phyloP scores from a whole-genome alignment of 2,113 vertebrate species.

The Forbesichthys agassizii region DNA sequence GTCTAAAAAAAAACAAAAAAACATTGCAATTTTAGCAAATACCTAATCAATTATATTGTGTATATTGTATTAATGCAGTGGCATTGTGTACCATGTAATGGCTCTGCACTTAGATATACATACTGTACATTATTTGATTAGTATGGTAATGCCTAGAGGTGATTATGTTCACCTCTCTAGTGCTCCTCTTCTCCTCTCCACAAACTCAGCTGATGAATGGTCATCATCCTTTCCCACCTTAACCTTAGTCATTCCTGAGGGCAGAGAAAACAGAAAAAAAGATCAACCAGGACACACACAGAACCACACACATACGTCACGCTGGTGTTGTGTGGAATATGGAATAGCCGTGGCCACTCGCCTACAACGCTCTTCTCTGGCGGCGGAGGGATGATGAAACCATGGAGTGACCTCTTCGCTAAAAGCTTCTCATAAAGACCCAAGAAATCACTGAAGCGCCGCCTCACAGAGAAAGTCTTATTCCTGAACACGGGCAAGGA shows the following conservation, averaged over 20 bases:
- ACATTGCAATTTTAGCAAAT: too few relatives aligned
- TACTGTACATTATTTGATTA: not conserved
- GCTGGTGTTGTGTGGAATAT: not conserved
- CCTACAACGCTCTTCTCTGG: slow-evolving; percentile 97
- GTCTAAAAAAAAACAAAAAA: too few relatives aligned
- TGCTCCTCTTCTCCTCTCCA: slow-evolving; percentile 91
- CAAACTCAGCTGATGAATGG: slow-evolving; percentile 93
- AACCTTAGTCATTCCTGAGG: slow-evolving; percentile 95
- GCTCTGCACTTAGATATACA: too few relatives aligned
- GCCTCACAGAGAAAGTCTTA: slow-evolving; percentile 87
- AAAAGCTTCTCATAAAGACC: slow-evolving; percentile 94
- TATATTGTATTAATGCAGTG: too few relatives aligned
- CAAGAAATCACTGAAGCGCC: slow-evolving; percentile 96
- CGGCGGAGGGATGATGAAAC: slow-evolving; percentile 89
- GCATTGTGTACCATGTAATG: too few relatives aligned
- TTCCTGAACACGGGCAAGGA: slow-evolving; percentile 88
- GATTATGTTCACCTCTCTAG: slow-evolving; percentile 83
- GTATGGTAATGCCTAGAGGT: not conserved
- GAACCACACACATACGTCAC: not conserved
- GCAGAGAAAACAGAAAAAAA: slow-evolving; percentile 11
- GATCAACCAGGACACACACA: not conserved
- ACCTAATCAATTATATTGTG: too few relatives aligned
- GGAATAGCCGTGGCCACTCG: slow-evolving; percentile 44
- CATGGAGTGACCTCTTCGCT: slow-evolving; percentile 88
- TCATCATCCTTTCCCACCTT: slow-evolving; percentile 98